phyloP scores from a whole-genome alignment of 1,140 invertebrate species.

The Drosophila chauvacae region DNA sequence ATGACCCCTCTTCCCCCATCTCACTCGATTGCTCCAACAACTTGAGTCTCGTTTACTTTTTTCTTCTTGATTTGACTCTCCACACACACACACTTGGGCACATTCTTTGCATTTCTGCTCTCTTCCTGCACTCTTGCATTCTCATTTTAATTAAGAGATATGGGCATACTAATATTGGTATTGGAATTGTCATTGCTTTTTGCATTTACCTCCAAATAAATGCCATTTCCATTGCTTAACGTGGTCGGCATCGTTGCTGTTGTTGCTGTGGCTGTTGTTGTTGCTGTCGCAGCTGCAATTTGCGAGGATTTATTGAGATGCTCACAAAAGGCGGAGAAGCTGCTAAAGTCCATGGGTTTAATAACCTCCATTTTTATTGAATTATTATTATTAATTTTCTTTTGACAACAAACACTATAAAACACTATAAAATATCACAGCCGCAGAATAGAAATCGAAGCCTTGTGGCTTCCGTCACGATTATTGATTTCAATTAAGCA shows the following conservation, averaged over 20 bases:
- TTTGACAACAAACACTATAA: constrained; percentile 14
- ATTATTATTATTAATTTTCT: constrained; percentile 1
- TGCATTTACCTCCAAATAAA: constrained; percentile 72
- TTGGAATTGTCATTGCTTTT: constrained; percentile 65
- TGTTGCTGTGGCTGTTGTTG: constrained; percentile 36
- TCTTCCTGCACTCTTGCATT: constrained; percentile 48
- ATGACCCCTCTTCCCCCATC: constrained; percentile 8
- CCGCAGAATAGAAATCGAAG: constrained; percentile 57
- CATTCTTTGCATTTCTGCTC: constrained; percentile 74
- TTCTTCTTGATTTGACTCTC: constrained; percentile 28
- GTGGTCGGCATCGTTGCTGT: constrained; percentile 43
- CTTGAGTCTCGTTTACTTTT: constrained; percentile 56
- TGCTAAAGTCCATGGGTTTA: constrained; percentile 84
- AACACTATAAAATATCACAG: constrained; percentile 46
- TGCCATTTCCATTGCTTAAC: constrained; percentile 71
- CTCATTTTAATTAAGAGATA: constrained; percentile 76
- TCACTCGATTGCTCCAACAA: constrained; percentile 21
- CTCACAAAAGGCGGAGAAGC: constrained; percentile 82
- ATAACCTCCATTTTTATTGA: constrained; percentile 79
- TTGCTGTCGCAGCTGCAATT: constrained; percentile 41
- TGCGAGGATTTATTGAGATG: constrained; percentile 82
- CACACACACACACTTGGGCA: constrained; percentile 27
- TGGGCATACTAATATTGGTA: constrained; percentile 35
- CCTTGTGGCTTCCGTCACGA: constrained; percentile 67
- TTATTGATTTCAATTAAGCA: constrained; percentile 83